Evolutionary conservation across 2,888 invertebrate species (phyloP).

Genomic region (Tricholauxania praeusta): DNA sequence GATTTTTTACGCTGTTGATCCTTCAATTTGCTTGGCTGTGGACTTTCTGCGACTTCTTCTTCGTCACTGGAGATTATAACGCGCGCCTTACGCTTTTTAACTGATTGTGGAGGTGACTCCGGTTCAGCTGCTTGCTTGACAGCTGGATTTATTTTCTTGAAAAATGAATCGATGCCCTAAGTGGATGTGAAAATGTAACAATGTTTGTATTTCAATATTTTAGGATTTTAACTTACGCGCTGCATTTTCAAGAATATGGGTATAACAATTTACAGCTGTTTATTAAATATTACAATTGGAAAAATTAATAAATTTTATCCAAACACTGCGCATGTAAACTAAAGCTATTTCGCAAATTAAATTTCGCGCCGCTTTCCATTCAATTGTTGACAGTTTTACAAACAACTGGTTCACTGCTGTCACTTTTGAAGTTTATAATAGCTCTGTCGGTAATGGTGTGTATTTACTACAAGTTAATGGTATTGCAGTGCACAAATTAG

Average conservation of each 20-base stretch:
- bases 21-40: conserved; percentile 53
- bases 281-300: not conserved
- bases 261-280: not conserved
- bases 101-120: conserved; percentile 39
- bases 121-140: conserved; percentile 39
- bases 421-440: not conserved
- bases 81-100: conserved; percentile 61
- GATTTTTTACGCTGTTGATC: conserved; percentile 55
- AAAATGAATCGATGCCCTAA: conserved; percentile 58
- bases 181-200: not conserved
- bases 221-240: conserved; percentile 51
- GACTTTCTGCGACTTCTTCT: conserved; percentile 73
- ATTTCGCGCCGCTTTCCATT: conserved; percentile 8
- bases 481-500: too few species aligned
- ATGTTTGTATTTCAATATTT: not conserved
- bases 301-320: not conserved
- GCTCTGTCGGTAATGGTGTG: too few species aligned
- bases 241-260: conserved; percentile 50
- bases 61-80: conserved; percentile 71
- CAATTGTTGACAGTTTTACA: not conserved
- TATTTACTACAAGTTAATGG: too few species aligned
- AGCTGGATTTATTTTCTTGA: conserved; percentile 49
- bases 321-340: conserved; percentile 15
- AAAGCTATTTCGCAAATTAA: not conserved
- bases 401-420: conserved; percentile 9